Conservation (phyloP, 2,888 invertebrate genomes). For the Aelia acuminata region DNA sequence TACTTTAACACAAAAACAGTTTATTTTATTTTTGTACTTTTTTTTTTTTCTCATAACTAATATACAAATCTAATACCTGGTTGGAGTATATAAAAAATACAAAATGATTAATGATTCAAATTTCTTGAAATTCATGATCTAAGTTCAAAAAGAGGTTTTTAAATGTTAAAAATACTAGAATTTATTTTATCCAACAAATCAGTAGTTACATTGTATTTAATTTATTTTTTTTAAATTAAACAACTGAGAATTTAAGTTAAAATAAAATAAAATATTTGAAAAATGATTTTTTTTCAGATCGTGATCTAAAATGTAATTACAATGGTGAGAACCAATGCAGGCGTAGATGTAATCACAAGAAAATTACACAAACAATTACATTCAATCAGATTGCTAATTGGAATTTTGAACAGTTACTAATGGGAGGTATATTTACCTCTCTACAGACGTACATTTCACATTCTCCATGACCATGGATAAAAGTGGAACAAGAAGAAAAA, state of each 20-base stretch:
- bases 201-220: too few relatives aligned
- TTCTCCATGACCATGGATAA: neutral
- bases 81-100: too few relatives aligned
- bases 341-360: neutral
- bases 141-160: too few relatives aligned
- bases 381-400: neutral
- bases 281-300: neutral
- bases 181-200: too few relatives aligned
- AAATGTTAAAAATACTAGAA: too few relatives aligned
- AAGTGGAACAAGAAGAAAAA: neutral
- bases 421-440: neutral
- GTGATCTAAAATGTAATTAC: neutral
- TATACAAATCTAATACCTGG: too few relatives aligned
- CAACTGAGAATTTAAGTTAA: too few relatives aligned
- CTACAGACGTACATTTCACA: neutral
- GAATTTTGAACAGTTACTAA: conserved; percentile 8
- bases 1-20: neutral
- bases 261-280: neutral
- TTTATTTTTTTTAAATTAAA: too few relatives aligned
- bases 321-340: neutral
- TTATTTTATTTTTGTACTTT: neutral
- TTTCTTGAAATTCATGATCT: too few relatives aligned
- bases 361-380: neutral
- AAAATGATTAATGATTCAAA: too few relatives aligned
- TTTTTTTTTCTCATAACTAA: too few relatives aligned